These are phyloP conservation scores for Drosophila ananassae DNA, from an alignment of 1,140 invertebrate genomes.

Conservation along the genomic window DNA sequence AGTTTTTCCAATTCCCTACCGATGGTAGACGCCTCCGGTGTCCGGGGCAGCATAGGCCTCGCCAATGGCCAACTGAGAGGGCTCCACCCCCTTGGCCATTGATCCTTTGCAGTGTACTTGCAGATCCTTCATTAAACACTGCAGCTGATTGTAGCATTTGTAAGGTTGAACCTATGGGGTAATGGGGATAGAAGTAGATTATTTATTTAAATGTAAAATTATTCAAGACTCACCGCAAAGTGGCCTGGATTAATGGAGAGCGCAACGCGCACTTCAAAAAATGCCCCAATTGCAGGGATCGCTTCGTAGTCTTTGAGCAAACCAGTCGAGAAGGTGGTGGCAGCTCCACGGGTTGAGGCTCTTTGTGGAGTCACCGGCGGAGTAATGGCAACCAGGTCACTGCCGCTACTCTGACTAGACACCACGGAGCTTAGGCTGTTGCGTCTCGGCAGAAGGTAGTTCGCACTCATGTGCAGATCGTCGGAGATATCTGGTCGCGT, in stretches of 20 bases:
- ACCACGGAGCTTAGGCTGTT: constrained; percentile 63
- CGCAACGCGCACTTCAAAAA: constrained; percentile 74
- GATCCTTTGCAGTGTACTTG: constrained; percentile 68
- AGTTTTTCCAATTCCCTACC: constrained; percentile 32
- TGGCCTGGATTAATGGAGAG: constrained; percentile 74
- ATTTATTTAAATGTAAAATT: background rate
- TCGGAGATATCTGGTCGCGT: constrained; percentile 54
- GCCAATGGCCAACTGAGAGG: constrained; percentile 57
- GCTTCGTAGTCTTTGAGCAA: constrained; percentile 65
- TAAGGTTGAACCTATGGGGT: constrained; percentile 74
- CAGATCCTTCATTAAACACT: constrained; percentile 71
- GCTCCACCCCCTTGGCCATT: constrained; percentile 23
- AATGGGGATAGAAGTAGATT: background rate
- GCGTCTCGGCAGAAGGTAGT: constrained; percentile 48
- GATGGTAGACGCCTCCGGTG: constrained; percentile 72
- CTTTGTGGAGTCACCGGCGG: constrained; percentile 61
- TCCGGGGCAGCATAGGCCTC: constrained; percentile 72
- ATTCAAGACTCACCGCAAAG: constrained; percentile 62
- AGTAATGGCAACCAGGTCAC: constrained; percentile 28
- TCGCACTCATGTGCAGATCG: constrained; percentile 55
- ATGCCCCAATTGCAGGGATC: constrained; percentile 67
- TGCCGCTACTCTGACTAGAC: constrained; percentile 66
- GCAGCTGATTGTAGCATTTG: constrained; percentile 71
- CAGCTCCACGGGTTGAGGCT: background rate
- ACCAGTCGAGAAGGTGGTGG: constrained; percentile 19